phyloP scores from a whole-genome alignment of 2,888 invertebrate genomes.

The Lamellibrachia satsuma region DNA sequence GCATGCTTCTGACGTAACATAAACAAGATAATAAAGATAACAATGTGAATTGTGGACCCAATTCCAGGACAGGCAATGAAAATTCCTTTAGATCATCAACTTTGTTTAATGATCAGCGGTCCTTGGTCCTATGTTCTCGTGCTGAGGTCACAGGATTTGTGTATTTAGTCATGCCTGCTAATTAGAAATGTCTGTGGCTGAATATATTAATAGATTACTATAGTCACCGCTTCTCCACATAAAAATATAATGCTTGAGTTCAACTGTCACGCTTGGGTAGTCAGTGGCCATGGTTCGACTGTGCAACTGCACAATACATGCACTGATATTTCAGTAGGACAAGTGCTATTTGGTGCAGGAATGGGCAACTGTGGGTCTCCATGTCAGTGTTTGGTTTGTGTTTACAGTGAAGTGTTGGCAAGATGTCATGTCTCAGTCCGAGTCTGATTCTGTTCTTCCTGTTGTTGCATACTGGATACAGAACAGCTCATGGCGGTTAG shows the following conservation, averaged over 20 bases:
- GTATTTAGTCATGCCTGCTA: not conserved
- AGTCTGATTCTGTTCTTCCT: not conserved
- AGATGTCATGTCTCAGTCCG: not conserved
- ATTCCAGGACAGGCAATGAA: not conserved
- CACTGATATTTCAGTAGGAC: not conserved
- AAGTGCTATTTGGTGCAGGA: not conserved
- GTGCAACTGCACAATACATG: not conserved
- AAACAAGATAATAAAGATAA: not conserved
- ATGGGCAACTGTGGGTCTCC: not conserved
- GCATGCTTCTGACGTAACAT: not conserved
- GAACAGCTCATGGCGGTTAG: not conserved
- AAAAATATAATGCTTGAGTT: not conserved
- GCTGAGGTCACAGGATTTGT: not conserved
- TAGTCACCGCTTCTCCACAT: not conserved
- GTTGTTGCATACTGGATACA: not conserved
- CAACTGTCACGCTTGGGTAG: not conserved
- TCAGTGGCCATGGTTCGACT: not conserved
- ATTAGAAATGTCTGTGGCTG: not conserved
- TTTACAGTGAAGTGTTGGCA: not conserved
- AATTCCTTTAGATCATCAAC: not conserved
- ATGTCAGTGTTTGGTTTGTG: not conserved
- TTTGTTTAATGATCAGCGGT: not conserved
- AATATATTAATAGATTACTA: not conserved
- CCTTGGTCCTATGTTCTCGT: not conserved
- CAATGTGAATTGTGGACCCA: not conserved